These are phyloP conservation scores for Tiliqua scincoides DNA, from an alignment of 2,113 vertebrate species.

Conservation along the genomic window DNA sequence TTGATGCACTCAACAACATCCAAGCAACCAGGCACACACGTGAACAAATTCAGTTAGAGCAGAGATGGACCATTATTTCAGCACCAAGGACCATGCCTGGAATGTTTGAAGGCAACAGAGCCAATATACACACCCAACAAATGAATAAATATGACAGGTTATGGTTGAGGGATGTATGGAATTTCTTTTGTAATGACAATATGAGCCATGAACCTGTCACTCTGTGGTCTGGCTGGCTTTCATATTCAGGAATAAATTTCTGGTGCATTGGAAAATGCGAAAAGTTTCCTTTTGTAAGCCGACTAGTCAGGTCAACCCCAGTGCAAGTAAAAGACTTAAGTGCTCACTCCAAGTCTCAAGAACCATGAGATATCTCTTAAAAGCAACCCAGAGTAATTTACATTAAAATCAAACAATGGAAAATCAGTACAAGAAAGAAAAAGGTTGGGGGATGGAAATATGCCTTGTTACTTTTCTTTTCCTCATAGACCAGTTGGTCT, in stretches of 20 bases:
- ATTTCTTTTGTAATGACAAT: not conserved
- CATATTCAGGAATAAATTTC: not conserved
- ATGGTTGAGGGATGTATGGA: not conserved
- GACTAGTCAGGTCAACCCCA: not conserved
- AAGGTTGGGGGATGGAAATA: too few relatives aligned
- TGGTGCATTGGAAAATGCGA: not conserved
- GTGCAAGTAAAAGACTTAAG: not conserved
- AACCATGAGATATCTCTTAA: not conserved
- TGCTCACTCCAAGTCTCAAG: not conserved
- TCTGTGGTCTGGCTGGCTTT: not conserved
- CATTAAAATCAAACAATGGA: too few relatives aligned
- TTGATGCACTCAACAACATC: not conserved
- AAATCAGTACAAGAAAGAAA: too few relatives aligned
- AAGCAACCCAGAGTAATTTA: too few relatives aligned
- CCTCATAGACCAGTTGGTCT: too few relatives aligned
- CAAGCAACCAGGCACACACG: not conserved
- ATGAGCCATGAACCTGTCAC: not conserved
- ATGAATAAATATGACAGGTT: not conserved
- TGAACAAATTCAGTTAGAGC: not conserved
- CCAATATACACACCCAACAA: not conserved
- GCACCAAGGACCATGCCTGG: not conserved
- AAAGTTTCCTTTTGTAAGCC: not conserved
- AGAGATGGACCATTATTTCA: conserved; percentile 2
- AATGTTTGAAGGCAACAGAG: not conserved
- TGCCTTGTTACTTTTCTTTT: too few relatives aligned